Base-by-base conservation (phyloP, 1,140 invertebrate genomes). In the Paralvinella palmiformis region DNA sequence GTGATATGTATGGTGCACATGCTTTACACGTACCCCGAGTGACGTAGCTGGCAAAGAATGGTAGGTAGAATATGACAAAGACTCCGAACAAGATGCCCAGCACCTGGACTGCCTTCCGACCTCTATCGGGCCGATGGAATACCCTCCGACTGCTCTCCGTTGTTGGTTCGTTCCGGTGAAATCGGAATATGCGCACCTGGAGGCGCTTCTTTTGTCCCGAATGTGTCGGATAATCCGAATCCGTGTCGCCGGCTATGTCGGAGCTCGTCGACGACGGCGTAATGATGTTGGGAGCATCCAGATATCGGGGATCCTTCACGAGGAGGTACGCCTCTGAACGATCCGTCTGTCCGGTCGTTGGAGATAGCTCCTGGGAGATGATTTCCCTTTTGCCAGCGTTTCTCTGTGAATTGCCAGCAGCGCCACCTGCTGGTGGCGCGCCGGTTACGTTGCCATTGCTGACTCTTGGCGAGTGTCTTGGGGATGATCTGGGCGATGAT, bases 21-120 rank as follows among this genome's bases (percentile, higher is more conserved):
- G 22, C 27, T 3, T 29, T 33, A 59, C 72, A 73, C 27, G 68
- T 55, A 15, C 48, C 65, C 15, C 62, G 53, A 3, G 69, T 41
- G 17, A 72, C 33, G 59, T 72, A 71, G 31, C 62, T 58, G 24
- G 67, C 33, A 59, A 73, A 72, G 62, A 73, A 73, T 35, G 72
- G 72, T 22, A 66, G 48, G 59, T 71, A 73, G 60, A 63, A 73
- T 29, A 70, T 55, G 6, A 68, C 65, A 56, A 73, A 73, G 17
- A 73, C 57, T 10, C 44, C 53, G 55, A 73, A 73, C 56, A 73
- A 53, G 13, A 72, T 69, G 13, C 68, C 68, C 31, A 73, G 64
- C 13, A 72, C 67, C 64, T 71, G 61, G 13, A 66, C 64, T 3
- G 59, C 64, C 24, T 53, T 27, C 4, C 59, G 58, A 36, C 52